Conservation (phyloP, 2,113 vertebrate genomes). For the Gavia stellata region DNA sequence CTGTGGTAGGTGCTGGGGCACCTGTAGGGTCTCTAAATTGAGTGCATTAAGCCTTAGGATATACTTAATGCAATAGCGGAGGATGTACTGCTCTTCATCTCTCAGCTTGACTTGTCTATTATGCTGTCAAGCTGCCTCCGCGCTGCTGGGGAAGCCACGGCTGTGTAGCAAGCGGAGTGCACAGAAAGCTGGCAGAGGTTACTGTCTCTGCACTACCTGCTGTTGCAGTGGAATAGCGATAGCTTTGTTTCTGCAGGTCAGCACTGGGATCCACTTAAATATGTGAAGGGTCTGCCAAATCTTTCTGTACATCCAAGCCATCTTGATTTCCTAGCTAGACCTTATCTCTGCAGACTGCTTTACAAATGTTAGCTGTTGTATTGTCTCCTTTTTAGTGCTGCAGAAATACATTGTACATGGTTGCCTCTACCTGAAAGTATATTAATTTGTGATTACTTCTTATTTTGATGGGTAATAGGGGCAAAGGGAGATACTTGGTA, state of each 20-base stretch:
- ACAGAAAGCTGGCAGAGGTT: not conserved
- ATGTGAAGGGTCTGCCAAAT: not conserved
- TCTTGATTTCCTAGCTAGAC: not conserved
- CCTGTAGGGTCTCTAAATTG: not conserved
- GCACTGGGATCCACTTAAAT: not conserved
- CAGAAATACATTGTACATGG: not conserved
- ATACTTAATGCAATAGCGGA: not conserved
- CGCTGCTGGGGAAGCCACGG: not conserved
- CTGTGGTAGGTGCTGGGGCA: not conserved
- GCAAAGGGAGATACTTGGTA: not conserved
- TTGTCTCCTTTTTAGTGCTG: not conserved
- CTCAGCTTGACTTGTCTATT: not conserved
- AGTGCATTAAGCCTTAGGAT: not conserved
- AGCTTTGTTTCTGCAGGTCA: not conserved
- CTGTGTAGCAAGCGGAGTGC: not conserved
- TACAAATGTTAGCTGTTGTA: not conserved
- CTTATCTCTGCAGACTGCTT: not conserved
- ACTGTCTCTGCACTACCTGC: too few species aligned
- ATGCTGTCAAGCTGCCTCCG: not conserved
- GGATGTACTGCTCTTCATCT: not conserved
- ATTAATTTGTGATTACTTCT: not conserved
- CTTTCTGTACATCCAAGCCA: not conserved
- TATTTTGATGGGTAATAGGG: not conserved
- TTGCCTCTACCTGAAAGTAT: not conserved
- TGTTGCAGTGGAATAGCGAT: not conserved